phyloP scores from a whole-genome alignment of 2,797 vertebrate genomes.

The Myripristis murdjan region DNA sequence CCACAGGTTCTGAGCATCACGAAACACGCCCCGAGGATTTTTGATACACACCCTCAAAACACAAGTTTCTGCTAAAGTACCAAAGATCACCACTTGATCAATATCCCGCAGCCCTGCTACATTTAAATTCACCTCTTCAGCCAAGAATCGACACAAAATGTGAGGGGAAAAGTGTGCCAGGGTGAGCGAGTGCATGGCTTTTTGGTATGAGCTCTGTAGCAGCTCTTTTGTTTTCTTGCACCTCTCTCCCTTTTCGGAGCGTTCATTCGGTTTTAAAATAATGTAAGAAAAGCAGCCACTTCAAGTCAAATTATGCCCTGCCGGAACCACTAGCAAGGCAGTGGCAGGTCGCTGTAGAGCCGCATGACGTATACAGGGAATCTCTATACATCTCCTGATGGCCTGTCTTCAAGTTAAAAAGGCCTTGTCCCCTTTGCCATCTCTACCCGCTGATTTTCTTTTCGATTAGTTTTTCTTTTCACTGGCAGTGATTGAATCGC shows the following conservation, averaged over 20 bases:
- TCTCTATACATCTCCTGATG: conserved; percentile 3
- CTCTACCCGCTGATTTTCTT: conserved; percentile 40
- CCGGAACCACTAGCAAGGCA: conserved; percentile 5
- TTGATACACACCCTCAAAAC: conserved; percentile 27
- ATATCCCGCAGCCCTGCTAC: not conserved
- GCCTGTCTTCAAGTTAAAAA: conserved; percentile 31
- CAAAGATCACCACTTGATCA: conserved; percentile 18
- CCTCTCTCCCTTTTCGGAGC: not conserved
- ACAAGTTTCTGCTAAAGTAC: conserved; percentile 1
- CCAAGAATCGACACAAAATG: not conserved
- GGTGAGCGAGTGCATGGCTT: conserved; percentile 9
- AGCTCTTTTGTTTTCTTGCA: not conserved
- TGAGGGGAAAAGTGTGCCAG: conserved; percentile 30
- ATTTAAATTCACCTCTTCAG: not conserved
- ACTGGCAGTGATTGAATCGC: not conserved
- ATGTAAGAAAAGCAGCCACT: conserved; percentile 15
- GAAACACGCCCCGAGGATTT: conserved; percentile 49
- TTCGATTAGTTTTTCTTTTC: not conserved
- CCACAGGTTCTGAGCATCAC: conserved; percentile 50
- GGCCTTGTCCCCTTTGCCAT: conserved; percentile 12
- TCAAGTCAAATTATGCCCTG: conserved; percentile 16
- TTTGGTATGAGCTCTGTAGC: conserved; percentile 40
- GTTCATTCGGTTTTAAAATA: conserved; percentile 18
- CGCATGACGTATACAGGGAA: conserved; percentile 7
- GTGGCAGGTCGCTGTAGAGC: conserved; percentile 31